Conservation (phyloP, 1,140 invertebrate species). For the Drosophila trapezifrons region DNA sequence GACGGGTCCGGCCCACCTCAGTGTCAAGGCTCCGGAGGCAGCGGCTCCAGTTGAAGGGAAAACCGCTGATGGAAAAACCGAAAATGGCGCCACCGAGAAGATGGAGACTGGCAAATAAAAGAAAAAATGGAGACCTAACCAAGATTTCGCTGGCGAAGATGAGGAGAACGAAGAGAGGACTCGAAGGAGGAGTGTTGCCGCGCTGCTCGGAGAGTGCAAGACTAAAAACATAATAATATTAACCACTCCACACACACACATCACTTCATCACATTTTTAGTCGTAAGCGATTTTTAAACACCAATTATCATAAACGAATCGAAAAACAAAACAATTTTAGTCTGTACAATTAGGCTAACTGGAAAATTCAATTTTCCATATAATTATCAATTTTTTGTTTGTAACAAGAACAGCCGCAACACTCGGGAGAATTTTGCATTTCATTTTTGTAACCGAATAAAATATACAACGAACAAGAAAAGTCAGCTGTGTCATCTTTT, state of each 20-base stretch:
- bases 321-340: slow-evolving; percentile 20
- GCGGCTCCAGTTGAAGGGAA: slow-evolving; percentile 30
- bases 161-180: slow-evolving; percentile 11
- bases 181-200: slow-evolving; percentile 39
- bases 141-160: slow-evolving; percentile 35
- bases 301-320: slow-evolving; percentile 33
- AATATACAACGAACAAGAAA: slow-evolving; percentile 11
- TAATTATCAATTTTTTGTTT: slow-evolving; percentile 36
- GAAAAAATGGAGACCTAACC: background rate
- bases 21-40: slow-evolving; percentile 65
- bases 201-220: slow-evolving; percentile 67
- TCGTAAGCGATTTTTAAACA: slow-evolving; percentile 53
- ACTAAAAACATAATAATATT: slow-evolving; percentile 54
- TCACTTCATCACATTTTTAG: slow-evolving; percentile 50
- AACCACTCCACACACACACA: slow-evolving; percentile 25
- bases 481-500: slow-evolving; percentile 9
- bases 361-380: slow-evolving; percentile 30
- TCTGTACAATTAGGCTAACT: slow-evolving; percentile 45
- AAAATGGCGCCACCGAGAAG: slow-evolving; percentile 67
- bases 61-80: slow-evolving; percentile 45
- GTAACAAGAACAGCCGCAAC: slow-evolving; percentile 51
- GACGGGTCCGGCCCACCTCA: slow-evolving; percentile 82
- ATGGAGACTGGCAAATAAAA: slow-evolving; percentile 72
- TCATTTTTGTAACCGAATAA: slow-evolving; percentile 56
- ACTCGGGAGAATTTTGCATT: slow-evolving; percentile 54